Base-by-base conservation (phyloP, 37 sponge, comb jelly and placozoan genomes). In the Haliclona indistincta region DNA sequence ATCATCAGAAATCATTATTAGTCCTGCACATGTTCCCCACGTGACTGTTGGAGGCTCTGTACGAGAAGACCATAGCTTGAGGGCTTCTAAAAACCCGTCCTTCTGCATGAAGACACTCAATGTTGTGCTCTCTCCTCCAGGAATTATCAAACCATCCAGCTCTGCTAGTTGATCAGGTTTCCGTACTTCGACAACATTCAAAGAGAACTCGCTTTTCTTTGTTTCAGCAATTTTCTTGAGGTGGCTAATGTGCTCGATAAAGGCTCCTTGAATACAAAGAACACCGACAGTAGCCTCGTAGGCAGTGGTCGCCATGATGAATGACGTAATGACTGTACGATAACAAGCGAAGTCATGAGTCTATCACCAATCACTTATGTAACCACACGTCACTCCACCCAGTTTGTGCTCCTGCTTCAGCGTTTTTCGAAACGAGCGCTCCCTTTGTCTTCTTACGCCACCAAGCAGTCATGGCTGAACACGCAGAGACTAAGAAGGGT, bases 91-190 rank as follows among this genome's bases (percentile, higher is more conserved):
- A 77, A 90, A 90, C 33, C 53, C 56, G 55, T 84, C 61, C 58
- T 90, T 37, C 38, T 39, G 62, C 62, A 90, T 73, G 49, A 90
- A 90, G 6, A 90, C 70, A 43, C 87, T 81, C 45, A 90, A 67
- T 13, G 91, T 90, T 20, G 91, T 90, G 70, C 91, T 90, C 70
- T 90, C 91, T 13, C 91, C 91, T 49, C 91, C 91, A 4, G 91
- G 91, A 10, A 90, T 85, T 36, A 90, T 71, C 62, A 90, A 54
- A 0, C 91, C 91, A 54, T 81, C 74, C 1, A 90, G 74, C 0
- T 32, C 73, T 0, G 35, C 30, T 10, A 85, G 58, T 6, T 84
- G 70, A 4, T 39, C 45, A 6, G 87, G 83, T 38, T 68, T 73
- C 30, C 78, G 34, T 13, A 90, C 82, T 1, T 80, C 83, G 0